phyloP scores from a whole-genome alignment of 2,797 vertebrate genomes.

The Sebastolobus altivelis region DNA sequence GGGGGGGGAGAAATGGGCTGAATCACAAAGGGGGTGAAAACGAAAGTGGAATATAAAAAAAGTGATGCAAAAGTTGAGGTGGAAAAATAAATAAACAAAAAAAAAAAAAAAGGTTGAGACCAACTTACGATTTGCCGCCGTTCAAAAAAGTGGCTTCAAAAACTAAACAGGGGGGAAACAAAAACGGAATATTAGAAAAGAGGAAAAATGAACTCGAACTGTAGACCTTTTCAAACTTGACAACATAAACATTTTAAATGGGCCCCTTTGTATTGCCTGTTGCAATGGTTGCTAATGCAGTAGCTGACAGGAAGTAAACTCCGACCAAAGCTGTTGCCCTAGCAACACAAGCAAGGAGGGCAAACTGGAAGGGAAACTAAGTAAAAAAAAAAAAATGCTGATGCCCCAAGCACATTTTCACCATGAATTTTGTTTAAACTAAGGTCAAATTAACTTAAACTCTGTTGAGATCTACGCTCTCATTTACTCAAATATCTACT shows the following conservation, averaged over 20 bases:
- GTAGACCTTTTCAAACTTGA: too few relatives aligned
- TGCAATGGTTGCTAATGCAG: too few relatives aligned
- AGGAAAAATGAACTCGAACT: slow-evolving; percentile 21
- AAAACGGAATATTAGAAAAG: slow-evolving; percentile 73
- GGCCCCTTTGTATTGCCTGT: too few relatives aligned
- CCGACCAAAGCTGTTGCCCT: neutral
- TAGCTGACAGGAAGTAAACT: too few relatives aligned
- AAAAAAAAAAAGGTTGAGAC: slow-evolving; percentile 66
- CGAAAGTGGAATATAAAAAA: slow-evolving; percentile 58
- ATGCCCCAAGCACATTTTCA: neutral
- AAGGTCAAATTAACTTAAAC: neutral
- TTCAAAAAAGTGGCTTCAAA: slow-evolving; percentile 83
- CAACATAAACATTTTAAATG: too few relatives aligned
- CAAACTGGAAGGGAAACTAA: neutral
- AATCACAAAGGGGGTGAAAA: slow-evolving; percentile 56
- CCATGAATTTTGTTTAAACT: neutral
- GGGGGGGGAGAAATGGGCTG: slow-evolving; percentile 16
- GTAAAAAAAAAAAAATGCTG: neutral
- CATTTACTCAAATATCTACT: neutral
- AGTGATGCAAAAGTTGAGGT: slow-evolving; percentile 63
- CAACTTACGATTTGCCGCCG: slow-evolving; percentile 83
- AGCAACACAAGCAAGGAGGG: slow-evolving; percentile 9
- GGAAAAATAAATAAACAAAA: slow-evolving; percentile 52
- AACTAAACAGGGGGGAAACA: slow-evolving; percentile 78
- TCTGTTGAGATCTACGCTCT: neutral